Evolutionary conservation across 2,888 invertebrate genomes (phyloP).

Genomic region (Cancer borealis): DNA sequence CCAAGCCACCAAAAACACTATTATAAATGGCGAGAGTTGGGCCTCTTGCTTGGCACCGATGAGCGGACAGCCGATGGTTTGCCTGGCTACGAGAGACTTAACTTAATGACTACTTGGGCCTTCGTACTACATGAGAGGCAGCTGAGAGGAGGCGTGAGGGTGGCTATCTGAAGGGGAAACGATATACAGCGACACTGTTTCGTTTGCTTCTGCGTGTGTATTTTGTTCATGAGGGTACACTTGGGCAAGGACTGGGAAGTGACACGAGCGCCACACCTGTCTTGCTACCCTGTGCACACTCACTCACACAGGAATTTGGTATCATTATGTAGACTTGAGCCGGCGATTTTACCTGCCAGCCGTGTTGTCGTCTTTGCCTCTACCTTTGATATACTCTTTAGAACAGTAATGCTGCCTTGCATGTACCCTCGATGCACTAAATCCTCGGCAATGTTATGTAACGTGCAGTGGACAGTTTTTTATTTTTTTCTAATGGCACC

Average conservation of each 20-base stretch:
- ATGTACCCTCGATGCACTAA: too few relatives aligned
- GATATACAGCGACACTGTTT: background rate
- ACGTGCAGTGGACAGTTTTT: too few relatives aligned
- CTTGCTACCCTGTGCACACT: background rate
- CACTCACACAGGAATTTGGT: conserved; percentile 32
- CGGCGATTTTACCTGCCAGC: conserved; percentile 14
- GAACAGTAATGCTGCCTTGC: background rate
- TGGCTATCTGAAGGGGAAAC: background rate
- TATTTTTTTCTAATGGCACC: too few relatives aligned
- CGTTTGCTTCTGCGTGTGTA: conserved; percentile 16
- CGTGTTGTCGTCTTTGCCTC: background rate
- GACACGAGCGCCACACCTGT: background rate
- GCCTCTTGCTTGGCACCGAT: conserved; percentile 40
- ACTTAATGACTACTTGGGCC: background rate
- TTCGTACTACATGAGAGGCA: background rate
- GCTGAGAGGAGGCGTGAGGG: conserved; percentile 34
- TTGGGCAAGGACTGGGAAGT: background rate
- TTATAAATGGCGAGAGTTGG: conserved; percentile 60
- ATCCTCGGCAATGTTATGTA: too few relatives aligned
- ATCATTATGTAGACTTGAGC: conserved; percentile 10
- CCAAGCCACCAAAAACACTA: conserved; percentile 69
- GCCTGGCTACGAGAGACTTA: conserved; percentile 2
- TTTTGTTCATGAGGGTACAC: background rate
- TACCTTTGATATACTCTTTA: background rate
- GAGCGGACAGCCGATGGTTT: conserved; percentile 8